Conservation (phyloP, 2,113 vertebrate genomes). For the Urocitellus parryii region DNA sequence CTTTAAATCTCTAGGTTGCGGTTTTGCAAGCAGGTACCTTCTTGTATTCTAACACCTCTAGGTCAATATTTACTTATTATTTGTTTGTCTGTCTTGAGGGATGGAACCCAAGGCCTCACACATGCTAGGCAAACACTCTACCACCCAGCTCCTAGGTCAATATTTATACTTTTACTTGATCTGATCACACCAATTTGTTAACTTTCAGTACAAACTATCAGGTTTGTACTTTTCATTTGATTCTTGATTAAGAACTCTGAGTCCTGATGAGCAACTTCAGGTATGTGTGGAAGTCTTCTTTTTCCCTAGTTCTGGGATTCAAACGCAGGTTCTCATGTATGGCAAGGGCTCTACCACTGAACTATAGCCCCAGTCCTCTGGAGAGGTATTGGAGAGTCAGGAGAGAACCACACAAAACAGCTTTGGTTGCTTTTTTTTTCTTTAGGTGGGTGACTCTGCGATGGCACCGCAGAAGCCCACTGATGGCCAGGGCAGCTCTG, state of each 20-base stretch:
- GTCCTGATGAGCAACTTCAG: background rate
- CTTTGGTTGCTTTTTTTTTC: background rate
- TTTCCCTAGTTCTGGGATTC: background rate
- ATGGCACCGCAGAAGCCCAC: background rate
- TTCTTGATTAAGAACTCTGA: background rate
- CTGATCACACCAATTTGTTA: background rate
- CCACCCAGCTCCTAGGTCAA: no score
- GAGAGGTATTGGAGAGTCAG: background rate
- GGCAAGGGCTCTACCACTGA: background rate
- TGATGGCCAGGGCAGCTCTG: accelerated
- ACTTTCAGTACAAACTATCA: background rate
- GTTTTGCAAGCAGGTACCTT: background rate
- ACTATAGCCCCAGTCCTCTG: background rate
- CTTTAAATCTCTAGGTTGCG: background rate
- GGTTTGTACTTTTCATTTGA: background rate
- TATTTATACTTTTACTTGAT: background rate
- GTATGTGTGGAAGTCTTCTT: no score
- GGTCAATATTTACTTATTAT: no score
- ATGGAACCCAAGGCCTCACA: no score
- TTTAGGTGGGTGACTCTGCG: background rate
- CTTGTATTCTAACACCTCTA: background rate
- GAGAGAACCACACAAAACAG: background rate
- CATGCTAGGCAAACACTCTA: no score
- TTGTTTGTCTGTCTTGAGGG: no score
- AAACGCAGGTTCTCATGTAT: background rate